Evolutionary conservation across 2,113 vertebrate species (phyloP).

Genomic region (Lepisosteus oculatus): DNA sequence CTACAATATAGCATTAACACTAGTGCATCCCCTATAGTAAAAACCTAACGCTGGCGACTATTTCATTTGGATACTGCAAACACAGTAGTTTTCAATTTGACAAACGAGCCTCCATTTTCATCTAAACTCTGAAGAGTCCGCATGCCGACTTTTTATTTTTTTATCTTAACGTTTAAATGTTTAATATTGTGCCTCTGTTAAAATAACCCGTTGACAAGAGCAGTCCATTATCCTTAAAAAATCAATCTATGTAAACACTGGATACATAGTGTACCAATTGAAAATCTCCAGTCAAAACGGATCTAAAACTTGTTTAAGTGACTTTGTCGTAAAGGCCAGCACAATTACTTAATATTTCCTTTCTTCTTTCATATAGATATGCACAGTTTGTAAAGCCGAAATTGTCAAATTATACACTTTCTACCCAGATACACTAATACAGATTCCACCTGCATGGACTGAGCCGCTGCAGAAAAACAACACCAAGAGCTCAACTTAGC

Average conservation of each 20-base stretch:
- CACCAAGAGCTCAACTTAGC: conserved; percentile 26
- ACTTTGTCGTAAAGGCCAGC: conserved; percentile 30
- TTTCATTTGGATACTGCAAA: conserved; percentile 12
- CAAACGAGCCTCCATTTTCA: not conserved
- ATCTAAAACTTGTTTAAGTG: conserved; percentile 6
- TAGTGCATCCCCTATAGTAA: not conserved
- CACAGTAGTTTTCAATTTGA: not conserved
- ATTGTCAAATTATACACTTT: conserved; percentile 13
- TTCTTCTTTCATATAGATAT: not conserved
- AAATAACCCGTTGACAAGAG: too few relatives aligned
- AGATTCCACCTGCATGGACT: conserved; percentile 68
- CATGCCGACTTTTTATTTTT: conserved; percentile 7
- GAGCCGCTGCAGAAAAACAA: conserved; percentile 43
- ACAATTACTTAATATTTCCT: not conserved
- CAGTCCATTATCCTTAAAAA: too few relatives aligned
- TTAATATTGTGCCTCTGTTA: too few relatives aligned
- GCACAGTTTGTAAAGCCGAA: not conserved
- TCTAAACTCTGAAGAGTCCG: not conserved
- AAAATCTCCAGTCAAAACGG: not conserved
- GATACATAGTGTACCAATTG: conserved; percentile 43
- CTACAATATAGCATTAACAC: too few relatives aligned
- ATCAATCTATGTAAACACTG: conserved; percentile 24
- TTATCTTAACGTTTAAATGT: not conserved
- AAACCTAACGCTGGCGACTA: conserved; percentile 3
- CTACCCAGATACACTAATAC: conserved; percentile 17